These are phyloP conservation scores for Diarsia rubi DNA, from an alignment of 2,888 invertebrate genomes.

Conservation along the genomic window DNA sequence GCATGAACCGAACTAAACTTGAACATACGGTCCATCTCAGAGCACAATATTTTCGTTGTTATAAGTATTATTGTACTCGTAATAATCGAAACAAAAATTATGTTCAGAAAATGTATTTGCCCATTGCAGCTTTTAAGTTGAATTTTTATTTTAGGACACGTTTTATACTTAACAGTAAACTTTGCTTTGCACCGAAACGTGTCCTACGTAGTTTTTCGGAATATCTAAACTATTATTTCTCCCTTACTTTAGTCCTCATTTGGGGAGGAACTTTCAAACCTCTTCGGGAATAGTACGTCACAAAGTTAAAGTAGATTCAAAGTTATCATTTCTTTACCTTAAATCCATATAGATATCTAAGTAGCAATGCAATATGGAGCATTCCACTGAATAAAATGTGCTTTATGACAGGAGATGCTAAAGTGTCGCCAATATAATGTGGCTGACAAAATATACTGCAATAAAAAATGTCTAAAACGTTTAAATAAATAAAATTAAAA, in stretches of 20 bases:
- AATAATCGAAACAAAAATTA: too few relatives aligned
- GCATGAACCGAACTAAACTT: background rate
- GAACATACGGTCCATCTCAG: too few relatives aligned
- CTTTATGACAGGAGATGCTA: slow-evolving; percentile 10
- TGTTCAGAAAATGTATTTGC: background rate
- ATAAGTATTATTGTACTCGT: background rate
- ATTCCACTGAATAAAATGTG: background rate
- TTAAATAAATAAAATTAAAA: slow-evolving; percentile 44
- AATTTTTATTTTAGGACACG: background rate
- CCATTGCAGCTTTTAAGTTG: background rate
- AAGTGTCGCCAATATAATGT: slow-evolving; percentile 4
- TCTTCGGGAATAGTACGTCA: background rate
- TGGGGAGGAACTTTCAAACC: background rate
- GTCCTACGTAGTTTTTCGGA: background rate
- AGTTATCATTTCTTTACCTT: background rate
- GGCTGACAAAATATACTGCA: slow-evolving; percentile 36
- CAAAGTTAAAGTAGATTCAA: background rate
- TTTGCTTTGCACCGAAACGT: background rate
- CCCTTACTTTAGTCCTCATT: background rate
- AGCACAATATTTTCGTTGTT: background rate
- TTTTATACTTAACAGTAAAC: background rate
- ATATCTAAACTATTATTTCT: background rate
- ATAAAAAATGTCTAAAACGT: slow-evolving; percentile 50
- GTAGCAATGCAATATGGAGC: background rate
- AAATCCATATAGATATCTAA: background rate